Base-by-base conservation (phyloP, 1,140 invertebrate genomes). In the Stratiolaelaps scimitus region DNA sequence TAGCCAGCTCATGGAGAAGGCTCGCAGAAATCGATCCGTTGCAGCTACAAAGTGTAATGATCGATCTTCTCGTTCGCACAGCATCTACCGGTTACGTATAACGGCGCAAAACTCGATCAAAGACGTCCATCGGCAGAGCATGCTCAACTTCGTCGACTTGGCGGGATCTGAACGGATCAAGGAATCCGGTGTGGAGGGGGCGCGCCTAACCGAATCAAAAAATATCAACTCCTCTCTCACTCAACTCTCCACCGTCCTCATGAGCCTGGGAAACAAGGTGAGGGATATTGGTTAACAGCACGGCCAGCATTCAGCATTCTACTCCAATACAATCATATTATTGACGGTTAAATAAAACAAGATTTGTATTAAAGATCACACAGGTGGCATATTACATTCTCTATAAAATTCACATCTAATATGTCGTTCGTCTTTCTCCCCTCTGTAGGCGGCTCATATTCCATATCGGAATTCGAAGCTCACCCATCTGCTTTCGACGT, bases 161-260 rank as follows among this genome's bases (percentile, higher is more conserved):
- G 92, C 91, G 56, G 92, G 90, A n/a, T 92, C 88, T 29, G 92
- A 95, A 74, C 73, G 82, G 69, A 84, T 88, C 71, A 83, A 87
- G 0, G 92, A 92, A 75, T 88, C 85, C 2, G 79, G 79, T 15
- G 86, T 88, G 65, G 79, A 83, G 72, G 81, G 80, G 13, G 78
- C 78, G 4, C 79, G 89, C 70, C 82, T 91, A 72, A 83, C 83
- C 66, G 91, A 93, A 78, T 90, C 89, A 0, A 87, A 89, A 74
- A 87, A 84, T 70, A 93, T 93, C 47, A 93, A 93, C 72, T 48
- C 47, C 28, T 48, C 47, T 15, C 47, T 48, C 5, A 48, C 47
- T 4, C 47, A 48, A 15, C 47, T 48, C 19, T 28, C 28, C 47
- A 48, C 47, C 4, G 47, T 48, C 4, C 20, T 48, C 47, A 48